Evolutionary conservation across 2,888 invertebrate species (phyloP), one percentile per base, ranked within the genome.

Genomic region (Melanargia galathea): DNA sequence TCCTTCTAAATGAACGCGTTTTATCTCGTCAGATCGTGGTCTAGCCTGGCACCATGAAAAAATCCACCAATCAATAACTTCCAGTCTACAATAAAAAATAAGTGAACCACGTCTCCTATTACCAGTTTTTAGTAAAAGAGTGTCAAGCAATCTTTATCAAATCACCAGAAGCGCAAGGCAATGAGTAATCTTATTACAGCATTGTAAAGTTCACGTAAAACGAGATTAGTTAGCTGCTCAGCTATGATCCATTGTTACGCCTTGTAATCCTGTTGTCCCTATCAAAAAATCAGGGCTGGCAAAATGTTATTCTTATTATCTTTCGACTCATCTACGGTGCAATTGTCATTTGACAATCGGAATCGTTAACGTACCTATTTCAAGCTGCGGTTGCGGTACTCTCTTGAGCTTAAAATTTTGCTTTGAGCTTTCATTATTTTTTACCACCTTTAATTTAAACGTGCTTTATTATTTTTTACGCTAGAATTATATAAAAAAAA

Each of bases 241-340:
- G 73, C 75, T 75, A 73, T 79, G 75, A 81, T 81, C 82, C 72
- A 80, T 86, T 87, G 86, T 86, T 73, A 76, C 70, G 63, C 63
- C 62, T 63, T 70, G 76, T 87, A 84, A 89, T 88, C 84, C 84
- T 69, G 83, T 87, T 89, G 86, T 87, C 78, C 76, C 69, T 71
- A 64, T 67, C 63, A 70, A 71, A 77, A 76, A 75, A 75, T 71
- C 70, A 75, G 77, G 73, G 74, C 46, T 62, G 65, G 77, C 76
- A 63, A 78, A 78, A 59, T 66, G 67, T 72, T 75, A 73, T 75
- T 74, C 69, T 59, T 66, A 67, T 72, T 75, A 73, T 75, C 75
- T 69, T 59, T 55, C 63, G 43, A 55, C 59, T 70, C 71, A 75
- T 77, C 75, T 72, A 38, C 30, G 24, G 1, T 43, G 56, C 24